Conservation (phyloP, 2,888 invertebrate species). For the Drosophila neonasuta region DNA sequence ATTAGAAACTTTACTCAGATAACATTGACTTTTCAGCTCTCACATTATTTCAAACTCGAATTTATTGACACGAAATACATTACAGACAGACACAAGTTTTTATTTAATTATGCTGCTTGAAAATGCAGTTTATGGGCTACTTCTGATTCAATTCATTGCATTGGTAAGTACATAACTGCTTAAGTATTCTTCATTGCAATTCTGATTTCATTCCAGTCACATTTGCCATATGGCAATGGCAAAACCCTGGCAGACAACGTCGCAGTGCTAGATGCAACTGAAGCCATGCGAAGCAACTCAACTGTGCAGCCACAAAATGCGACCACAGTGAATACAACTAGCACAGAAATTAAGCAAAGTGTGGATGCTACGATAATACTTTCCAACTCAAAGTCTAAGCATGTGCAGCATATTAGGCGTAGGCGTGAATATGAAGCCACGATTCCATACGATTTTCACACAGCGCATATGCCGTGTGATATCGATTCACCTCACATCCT, state of each 20-base stretch:
- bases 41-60: neutral
- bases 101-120: neutral
- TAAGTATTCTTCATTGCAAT: neutral
- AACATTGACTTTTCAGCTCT: neutral
- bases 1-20: neutral
- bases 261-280: neutral
- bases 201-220: neutral
- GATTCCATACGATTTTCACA: constrained; percentile 23
- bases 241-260: neutral
- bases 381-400: neutral
- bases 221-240: neutral
- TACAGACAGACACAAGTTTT: neutral
- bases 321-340: neutral
- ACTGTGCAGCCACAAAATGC: constrained; percentile 4
- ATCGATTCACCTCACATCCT: constrained; percentile 9
- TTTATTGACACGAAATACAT: neutral
- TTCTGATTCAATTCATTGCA: neutral
- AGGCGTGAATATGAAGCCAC: neutral
- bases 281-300: neutral
- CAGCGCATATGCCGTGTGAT: constrained; percentile 44
- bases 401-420: constrained; percentile 18
- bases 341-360: neutral
- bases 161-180: constrained; percentile 2
- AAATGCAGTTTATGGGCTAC: neutral
- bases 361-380: neutral